phyloP scores from a whole-genome alignment of 2,888 invertebrate genomes.

The Steinernema hermaphroditum region DNA sequence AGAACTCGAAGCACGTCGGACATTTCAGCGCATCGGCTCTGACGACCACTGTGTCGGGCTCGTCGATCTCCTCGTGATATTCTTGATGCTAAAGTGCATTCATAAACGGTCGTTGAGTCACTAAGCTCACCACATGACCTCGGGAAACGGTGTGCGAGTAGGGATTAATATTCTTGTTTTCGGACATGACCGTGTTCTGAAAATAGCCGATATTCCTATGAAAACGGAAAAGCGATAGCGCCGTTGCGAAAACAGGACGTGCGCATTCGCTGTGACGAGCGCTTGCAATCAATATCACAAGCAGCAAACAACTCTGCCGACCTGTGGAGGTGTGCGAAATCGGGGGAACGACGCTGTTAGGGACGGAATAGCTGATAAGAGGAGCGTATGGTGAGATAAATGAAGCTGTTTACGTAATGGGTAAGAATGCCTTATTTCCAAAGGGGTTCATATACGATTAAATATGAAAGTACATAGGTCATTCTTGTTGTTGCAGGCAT shows the following conservation, averaged over 20 bases:
- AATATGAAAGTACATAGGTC: no score
- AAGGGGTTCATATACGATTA: no score
- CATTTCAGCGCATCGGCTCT: conserved; percentile 3
- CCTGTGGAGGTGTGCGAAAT: no score
- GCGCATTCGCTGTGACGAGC: no score
- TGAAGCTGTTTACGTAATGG: no score
- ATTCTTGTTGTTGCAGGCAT: no score
- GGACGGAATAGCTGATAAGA: no score
- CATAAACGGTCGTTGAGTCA: no score
- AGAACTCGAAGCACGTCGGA: conserved; percentile 6
- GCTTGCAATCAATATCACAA: neutral
- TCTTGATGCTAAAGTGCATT: neutral
- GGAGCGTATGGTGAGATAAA: no score
- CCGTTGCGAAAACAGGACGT: neutral
- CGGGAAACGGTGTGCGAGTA: neutral
- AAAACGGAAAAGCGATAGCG: neutral
- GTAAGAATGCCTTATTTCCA: no score
- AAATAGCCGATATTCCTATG: neutral
- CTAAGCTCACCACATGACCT: neutral
- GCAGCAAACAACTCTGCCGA: no score
- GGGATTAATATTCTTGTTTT: neutral
- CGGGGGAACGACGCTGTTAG: no score
- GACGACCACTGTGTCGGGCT: neutral
- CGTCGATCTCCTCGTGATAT: conserved; percentile 2
- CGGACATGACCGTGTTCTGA: neutral